A percentile compares a stretch with the other conserved stretches of the same genome.
phyloP scores from a whole-genome alignment of 2,113 vertebrate species.

The Pangasianodon hypophthalmus region DNA sequence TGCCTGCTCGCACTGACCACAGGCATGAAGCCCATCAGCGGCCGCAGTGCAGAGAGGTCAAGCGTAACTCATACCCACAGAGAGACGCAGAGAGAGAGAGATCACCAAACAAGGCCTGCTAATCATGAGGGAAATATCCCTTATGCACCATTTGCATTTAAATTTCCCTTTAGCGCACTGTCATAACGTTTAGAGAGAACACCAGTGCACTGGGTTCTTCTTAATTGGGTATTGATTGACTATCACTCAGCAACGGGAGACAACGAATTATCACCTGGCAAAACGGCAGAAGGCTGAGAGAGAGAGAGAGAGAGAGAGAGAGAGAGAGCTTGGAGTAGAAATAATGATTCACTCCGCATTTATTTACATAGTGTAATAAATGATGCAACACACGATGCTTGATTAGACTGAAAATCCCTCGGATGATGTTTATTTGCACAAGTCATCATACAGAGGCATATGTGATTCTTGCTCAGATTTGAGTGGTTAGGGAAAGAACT shows the following conservation, averaged over 20 bases:
- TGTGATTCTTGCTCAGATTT: constrained; percentile 25
- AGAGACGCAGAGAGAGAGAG: constrained; percentile 34
- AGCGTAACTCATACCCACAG: constrained; percentile 46
- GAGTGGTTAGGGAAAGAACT: constrained; percentile 15
- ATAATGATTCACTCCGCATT: constrained; percentile 59
- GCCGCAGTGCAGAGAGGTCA: constrained; percentile 43
- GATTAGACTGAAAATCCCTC: constrained; percentile 40
- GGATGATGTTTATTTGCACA: constrained; percentile 62
- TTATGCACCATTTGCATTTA: constrained; percentile 65
- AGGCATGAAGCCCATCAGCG: constrained; percentile 43
- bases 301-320: constrained; percentile 12
- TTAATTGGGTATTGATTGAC: constrained; percentile 78
- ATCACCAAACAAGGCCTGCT: constrained; percentile 51
- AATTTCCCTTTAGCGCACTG: constrained; percentile 53
- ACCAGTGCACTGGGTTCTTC: constrained; percentile 39
- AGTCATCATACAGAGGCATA: constrained; percentile 46
- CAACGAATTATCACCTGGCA: constrained; percentile 64
- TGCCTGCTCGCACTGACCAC: constrained; percentile 48
- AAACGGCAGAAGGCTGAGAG: constrained; percentile 32
- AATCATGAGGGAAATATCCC: constrained; percentile 29
- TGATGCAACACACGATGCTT: constrained; percentile 58
- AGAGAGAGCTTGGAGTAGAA: constrained; percentile 23
- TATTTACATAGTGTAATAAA: constrained; percentile 54
- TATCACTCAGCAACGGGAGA: constrained; percentile 55
- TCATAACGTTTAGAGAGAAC: constrained; percentile 49